Evolutionary conservation across 2,888 invertebrate species (phyloP), one percentile per base, ranked within the genome.

Genomic region (Zelleria hepariella): DNA sequence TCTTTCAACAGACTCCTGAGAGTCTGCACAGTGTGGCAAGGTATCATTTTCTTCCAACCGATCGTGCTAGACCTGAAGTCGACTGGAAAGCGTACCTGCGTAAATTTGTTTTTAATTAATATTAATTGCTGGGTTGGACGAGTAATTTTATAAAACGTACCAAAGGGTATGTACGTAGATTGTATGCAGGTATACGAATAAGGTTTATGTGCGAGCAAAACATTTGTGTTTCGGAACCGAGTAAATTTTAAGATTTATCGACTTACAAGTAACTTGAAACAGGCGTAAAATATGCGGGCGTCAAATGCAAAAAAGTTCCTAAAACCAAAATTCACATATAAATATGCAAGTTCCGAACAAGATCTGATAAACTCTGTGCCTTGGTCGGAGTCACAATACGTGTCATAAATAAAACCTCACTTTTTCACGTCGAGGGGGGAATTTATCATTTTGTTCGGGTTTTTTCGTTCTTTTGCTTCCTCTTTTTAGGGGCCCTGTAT

Each of bases 321-420:
- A 55, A 55, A 55, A 69, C 65, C 71, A 70, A 72, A 73, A 74
- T 67, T 64, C 70, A 67, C 73, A 77, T 75, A 77, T 75, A 75
- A 79, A 82, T 74, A 59, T 59, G 54, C 59, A 75, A 71, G 70
- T 65, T 59, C 68, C 72, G 70, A 78, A 75, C 75, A 73, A 77
- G 77, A 84, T 84, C 84, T 79, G 85, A 85, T 85, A 83, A 82
- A 73, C 68, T 25, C 42, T 52, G 63, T 64, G 65, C 69, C 72
- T 72, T 69, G 74, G 57, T n/a, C 69, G 71, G 76, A 75, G 72
- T 73, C 75, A 77, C 78, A 77, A 77, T 76, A 76, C 73, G 71
- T 74, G 72, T 82, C 85, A 86, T 87, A 86, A 87, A 86, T 86
- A 84, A 84, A 80, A 68, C 73, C 80, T 76, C 77, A 82, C 79